phyloP scores from a whole-genome alignment of 92 coral and sea anemone genomes.

The Umimayanthus chanpuru region DNA sequence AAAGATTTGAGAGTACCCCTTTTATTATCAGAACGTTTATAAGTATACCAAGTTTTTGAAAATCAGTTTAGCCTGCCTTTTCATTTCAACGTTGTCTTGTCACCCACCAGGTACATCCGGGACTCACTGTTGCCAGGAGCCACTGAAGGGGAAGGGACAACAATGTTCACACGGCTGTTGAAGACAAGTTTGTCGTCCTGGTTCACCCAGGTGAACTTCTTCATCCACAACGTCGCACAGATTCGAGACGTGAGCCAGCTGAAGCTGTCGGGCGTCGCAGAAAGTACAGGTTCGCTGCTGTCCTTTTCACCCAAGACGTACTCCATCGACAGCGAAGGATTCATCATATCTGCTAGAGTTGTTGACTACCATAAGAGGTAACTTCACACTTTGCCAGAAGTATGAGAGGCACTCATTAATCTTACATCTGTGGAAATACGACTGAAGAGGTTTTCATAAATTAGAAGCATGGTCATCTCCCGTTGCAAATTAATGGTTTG shows the following conservation, averaged over 20 bases:
- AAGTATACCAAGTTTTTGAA: too few species aligned
- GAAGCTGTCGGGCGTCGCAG: conserved; percentile 60
- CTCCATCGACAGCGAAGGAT: conserved; percentile 72
- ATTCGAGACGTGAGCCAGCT: conserved; percentile 83
- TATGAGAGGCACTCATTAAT: background rate
- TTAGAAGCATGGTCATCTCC: background rate
- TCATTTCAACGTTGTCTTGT: background rate
- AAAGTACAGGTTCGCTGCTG: conserved; percentile 73
- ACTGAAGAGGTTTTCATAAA: background rate
- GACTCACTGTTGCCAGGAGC: conserved; percentile 90
- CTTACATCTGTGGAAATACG: background rate
- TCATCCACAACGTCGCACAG: conserved; percentile 98
- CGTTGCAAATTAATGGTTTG: too few species aligned
- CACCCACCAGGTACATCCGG: conserved; percentile 69
- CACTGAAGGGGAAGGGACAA: conserved; percentile 91
- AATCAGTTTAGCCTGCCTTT: too few species aligned
- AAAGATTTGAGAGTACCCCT: too few species aligned
- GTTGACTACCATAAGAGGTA: conserved; percentile 94
- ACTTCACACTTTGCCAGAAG: background rate
- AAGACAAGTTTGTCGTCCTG: conserved; percentile 92
- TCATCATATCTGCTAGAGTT: conserved; percentile 89
- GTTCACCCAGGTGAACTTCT: conserved; percentile 98
- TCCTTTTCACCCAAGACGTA: conserved; percentile 83
- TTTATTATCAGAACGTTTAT: too few species aligned
- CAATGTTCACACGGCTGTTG: conserved; percentile 90